A percentile compares a stretch with the other conserved stretches of the same genome.
Evolutionary conservation across 2,797 vertebrate species (phyloP).

Genomic region (Hydrolagus colliei): DNA sequence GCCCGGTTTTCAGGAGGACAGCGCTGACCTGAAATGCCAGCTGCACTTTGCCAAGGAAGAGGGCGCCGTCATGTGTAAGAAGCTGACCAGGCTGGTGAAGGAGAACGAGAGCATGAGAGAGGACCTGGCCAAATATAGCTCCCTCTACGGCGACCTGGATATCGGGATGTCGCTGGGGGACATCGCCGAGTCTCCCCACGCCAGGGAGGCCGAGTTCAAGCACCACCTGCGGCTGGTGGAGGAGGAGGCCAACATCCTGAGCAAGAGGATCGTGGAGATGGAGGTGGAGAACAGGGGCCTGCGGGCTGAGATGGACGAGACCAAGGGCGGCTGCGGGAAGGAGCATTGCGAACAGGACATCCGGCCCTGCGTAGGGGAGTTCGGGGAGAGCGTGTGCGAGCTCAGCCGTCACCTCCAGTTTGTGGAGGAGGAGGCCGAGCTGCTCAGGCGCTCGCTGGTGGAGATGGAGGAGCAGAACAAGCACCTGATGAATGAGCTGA

Average conservation of each 20-base stretch:
- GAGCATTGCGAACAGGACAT: conserved; percentile 59
- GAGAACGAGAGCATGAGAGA: conserved; percentile 91
- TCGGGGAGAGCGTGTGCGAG: conserved; percentile 77
- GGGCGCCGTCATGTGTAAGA: conserved; percentile 94
- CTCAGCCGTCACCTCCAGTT: conserved; percentile 92
- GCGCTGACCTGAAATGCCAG: conserved; percentile 89
- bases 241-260: conserved; percentile 93
- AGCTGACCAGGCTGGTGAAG: conserved; percentile 89
- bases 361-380: conserved; percentile 57
- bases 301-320: conserved; percentile 88
- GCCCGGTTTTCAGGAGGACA: conserved; percentile 72
- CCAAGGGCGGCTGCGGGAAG: conserved; percentile 70
- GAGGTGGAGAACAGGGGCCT: conserved; percentile 95
- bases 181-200: conserved; percentile 83
- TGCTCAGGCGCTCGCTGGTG: conserved; percentile 81
- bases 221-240: conserved; percentile 92
- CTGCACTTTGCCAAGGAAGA: conserved; percentile 97
- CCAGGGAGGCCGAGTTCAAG: conserved; percentile 84
- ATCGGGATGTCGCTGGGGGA: conserved; percentile 81
- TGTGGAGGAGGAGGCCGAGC: conserved; percentile 94
- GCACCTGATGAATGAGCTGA: conserved; percentile 84
- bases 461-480: conserved; percentile 98
- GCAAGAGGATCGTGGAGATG: conserved; percentile 88
- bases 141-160: conserved; percentile 83
- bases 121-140: conserved; percentile 83